phyloP scores from a whole-genome alignment of 2,113 vertebrate species.

The Macroglossus sobrinus region DNA sequence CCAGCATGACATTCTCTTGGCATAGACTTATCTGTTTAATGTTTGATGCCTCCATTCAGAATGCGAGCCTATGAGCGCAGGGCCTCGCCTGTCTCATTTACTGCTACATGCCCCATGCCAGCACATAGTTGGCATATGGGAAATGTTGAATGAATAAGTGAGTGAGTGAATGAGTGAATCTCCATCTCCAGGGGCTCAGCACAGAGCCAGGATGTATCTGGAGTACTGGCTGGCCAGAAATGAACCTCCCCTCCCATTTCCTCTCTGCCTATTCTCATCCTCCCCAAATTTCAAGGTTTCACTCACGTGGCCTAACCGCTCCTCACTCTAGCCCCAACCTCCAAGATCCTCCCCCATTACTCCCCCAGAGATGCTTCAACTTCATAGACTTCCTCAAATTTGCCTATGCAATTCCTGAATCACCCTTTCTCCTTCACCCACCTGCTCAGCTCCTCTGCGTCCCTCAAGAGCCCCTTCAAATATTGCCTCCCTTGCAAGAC shows the following conservation, averaged over 20 bases:
- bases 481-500: not conserved
- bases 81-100: not conserved
- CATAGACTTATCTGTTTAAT: no score
- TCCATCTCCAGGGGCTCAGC: not conserved
- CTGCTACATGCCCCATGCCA: fast-evolving
- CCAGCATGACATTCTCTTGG: not conserved
- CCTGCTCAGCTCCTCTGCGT: not conserved
- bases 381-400: fast-evolving
- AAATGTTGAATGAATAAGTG: not conserved
- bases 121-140: not conserved
- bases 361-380: not conserved
- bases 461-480: not conserved
- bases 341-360: not conserved
- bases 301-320: not conserved
- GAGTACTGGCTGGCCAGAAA: not conserved
- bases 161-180: not conserved
- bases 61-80: not conserved
- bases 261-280: not conserved
- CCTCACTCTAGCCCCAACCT: not conserved
- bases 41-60: not conserved
- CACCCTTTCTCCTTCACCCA: not conserved
- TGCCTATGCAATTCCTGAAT: not conserved
- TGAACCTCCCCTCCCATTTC: not conserved
- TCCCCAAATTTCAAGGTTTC: not conserved
- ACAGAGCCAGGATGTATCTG: fast-evolving